Evolutionary conservation across 2,888 invertebrate genomes (phyloP).

Genomic region (Drosophila subquinaria): DNA sequence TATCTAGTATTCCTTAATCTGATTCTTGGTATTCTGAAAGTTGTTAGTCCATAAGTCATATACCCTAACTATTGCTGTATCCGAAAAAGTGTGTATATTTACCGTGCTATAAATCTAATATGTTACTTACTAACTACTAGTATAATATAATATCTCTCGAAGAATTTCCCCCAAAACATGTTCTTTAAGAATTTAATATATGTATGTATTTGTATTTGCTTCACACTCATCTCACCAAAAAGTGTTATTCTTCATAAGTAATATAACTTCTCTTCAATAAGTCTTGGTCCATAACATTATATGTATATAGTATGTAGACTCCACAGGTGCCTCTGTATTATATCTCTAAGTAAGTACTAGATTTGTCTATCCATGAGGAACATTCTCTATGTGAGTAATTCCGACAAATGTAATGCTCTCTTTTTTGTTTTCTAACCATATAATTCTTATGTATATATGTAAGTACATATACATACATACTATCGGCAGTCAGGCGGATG

Average conservation of each 20-base stretch:
- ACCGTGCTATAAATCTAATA: no score
- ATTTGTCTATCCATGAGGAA: neutral
- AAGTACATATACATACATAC: neutral
- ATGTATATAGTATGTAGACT: neutral
- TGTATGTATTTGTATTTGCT: neutral
- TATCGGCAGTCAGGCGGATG: conserved; percentile 44
- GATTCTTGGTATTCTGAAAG: no score
- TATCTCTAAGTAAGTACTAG: neutral
- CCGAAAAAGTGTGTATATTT: no score
- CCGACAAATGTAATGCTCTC: conserved; percentile 12
- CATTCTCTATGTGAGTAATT: neutral
- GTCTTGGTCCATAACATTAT: neutral
- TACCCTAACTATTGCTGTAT: no score
- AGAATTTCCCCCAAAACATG: no score
- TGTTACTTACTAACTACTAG: no score
- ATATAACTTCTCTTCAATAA: neutral
- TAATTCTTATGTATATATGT: conserved; percentile 3
- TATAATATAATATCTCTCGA: no score
- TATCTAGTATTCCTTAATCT: no score
- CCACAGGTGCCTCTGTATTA: neutral
- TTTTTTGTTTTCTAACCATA: conserved; percentile 10
- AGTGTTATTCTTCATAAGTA: neutral
- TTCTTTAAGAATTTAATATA: no score
- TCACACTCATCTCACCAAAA: neutral
- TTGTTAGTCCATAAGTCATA: no score